A percentile compares a stretch with the other conserved stretches of the same genome.
These are phyloP conservation scores for Tribolium castaneum DNA, from an alignment of 1,140 invertebrate species.

Conservation along the genomic window DNA sequence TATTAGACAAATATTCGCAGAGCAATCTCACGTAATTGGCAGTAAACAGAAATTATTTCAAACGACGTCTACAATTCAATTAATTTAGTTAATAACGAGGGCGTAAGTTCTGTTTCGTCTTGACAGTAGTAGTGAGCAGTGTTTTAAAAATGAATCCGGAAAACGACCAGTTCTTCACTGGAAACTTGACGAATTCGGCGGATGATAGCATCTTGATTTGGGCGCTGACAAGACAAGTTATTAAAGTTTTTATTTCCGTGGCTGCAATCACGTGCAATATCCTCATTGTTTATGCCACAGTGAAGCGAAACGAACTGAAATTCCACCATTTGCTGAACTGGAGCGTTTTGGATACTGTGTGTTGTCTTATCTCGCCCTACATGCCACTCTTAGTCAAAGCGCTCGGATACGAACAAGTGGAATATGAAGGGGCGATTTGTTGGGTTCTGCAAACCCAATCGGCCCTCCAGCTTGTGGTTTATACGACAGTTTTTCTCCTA, in stretches of 20 bases:
- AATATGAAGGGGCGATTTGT: not conserved
- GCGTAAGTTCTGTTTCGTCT: not conserved
- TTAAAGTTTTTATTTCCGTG: slow-evolving; percentile 7
- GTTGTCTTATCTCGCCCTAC: not conserved
- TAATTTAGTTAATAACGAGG: slow-evolving; percentile 31
- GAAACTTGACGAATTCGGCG: not conserved
- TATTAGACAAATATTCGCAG: not conserved
- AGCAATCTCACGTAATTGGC: not conserved
- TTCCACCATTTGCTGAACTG: not conserved
- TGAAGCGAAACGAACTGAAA: not conserved
- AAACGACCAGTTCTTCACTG: not conserved
- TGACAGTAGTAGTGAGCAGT: not conserved
- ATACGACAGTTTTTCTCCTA: not conserved
- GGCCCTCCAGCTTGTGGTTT: not conserved
- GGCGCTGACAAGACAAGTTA: not conserved
- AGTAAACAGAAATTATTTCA: not conserved
- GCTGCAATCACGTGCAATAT: not conserved
- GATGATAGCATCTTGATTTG: not conserved
- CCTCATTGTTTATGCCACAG: slow-evolving; percentile 9
- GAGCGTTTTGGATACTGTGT: not conserved
- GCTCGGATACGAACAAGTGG: not conserved
- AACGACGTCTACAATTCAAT: slow-evolving; percentile 16
- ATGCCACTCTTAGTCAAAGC: not conserved
- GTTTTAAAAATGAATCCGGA: not conserved
- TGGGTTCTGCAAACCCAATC: slow-evolving; percentile 2